Percentiles rank a stretch among this genome's conserved stretches.
Conservation (phyloP, 2,888 invertebrate genomes). For the Ptychoptera albimana region DNA sequence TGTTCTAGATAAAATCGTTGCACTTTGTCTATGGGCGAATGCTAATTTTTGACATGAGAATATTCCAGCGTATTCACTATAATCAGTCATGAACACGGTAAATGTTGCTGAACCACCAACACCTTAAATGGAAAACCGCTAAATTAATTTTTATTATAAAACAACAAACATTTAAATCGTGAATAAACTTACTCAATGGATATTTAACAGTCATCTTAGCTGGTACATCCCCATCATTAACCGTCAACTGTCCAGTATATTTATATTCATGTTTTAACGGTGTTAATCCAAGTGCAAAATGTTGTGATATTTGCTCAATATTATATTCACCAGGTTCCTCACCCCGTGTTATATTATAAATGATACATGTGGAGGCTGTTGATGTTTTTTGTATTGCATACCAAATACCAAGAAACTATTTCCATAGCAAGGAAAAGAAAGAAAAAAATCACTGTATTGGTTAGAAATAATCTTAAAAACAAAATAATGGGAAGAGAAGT, state of each 20-base stretch:
- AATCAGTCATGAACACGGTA: slow-evolving; percentile 59
- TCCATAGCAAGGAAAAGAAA: slow-evolving; percentile 8
- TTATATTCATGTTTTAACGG: slow-evolving; percentile 65
- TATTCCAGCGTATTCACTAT: slow-evolving; percentile 54
- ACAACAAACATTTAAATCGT: background rate
- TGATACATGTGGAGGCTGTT: slow-evolving; percentile 62
- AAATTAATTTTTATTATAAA: slow-evolving; percentile 1
- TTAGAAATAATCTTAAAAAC: background rate
- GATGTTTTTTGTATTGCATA: slow-evolving; percentile 71
- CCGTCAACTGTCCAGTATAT: slow-evolving; percentile 53
- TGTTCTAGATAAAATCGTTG: slow-evolving; percentile 62
- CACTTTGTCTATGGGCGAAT: slow-evolving; percentile 60
- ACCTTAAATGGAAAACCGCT: slow-evolving; percentile 32
- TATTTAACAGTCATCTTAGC: slow-evolving; percentile 61
- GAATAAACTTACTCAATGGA: slow-evolving; percentile 52
- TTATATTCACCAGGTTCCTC: slow-evolving; percentile 51
- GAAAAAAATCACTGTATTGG: no score
- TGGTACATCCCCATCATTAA: slow-evolving; percentile 45
- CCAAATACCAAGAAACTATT: slow-evolving; percentile 64
- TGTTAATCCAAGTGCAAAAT: slow-evolving; percentile 49
- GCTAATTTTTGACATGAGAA: slow-evolving; percentile 61
- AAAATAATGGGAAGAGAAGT: background rate
- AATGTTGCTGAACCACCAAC: slow-evolving; percentile 60
- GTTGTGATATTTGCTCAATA: slow-evolving; percentile 57
- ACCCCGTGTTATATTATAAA: slow-evolving; percentile 57